Evolutionary conservation across 2,113 vertebrate genomes (phyloP), one percentile per base, ranked within the genome.

Genomic region (Lethenteron reissneri): DNA sequence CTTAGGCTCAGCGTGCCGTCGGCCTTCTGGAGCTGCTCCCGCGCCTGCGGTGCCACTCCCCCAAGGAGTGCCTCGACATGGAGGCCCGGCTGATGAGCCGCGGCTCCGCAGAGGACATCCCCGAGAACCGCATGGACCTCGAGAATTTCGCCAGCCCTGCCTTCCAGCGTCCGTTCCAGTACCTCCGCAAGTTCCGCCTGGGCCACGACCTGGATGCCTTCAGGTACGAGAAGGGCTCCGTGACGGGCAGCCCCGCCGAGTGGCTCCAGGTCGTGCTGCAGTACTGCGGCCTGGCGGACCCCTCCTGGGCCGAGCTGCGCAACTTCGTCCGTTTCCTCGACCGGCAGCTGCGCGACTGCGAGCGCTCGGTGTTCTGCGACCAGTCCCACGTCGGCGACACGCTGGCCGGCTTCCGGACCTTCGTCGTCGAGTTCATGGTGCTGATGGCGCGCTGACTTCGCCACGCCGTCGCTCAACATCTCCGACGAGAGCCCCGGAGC

Each of bases 251-350:
- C 70, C 75, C 75, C 4, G 25, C 41, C 2, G 81, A 85, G 10
- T 85, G 84, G 72, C 75, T 86, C 25, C 58, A 56, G 14, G 75
- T 79, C 70, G 75, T 86, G 58, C 73, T 86, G 70, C 56, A 8
- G 12, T 76, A 79, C 70, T 85, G 83, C 73, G 81, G 80, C 11
- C 78, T 83, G 70, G 58, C 69, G 9, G 75, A 83, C 72, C 84
- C 84, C 11, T 85, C 84, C 21, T 86, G 84, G 84, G 81, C 82
- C 3, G 83, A 85, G 72, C 75, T 86, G 73, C 82, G 82, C 62
- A 85, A 84, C 75, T 86, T 85, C 75, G 80, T 81, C 4, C 81
- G 77, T 77, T 86, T 86, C 74, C 80, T 86, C 17, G 83, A 83
- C 69, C 77, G 82, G 72, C 84, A 85, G 60, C 77, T 86, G 19